Evolutionary conservation across 1,140 invertebrate genomes (phyloP).

Genomic region (Pseudomyrmex sp.): DNA sequence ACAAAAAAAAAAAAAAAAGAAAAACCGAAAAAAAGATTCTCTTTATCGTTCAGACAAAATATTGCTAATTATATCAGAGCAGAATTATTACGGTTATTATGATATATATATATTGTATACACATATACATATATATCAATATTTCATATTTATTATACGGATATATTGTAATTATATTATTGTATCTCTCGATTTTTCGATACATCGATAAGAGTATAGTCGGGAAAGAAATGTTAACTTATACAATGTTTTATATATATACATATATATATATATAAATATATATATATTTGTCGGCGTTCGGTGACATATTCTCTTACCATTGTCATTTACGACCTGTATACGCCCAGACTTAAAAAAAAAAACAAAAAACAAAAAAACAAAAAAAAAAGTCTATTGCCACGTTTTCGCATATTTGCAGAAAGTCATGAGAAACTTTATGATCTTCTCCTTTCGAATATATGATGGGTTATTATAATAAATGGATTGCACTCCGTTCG

Average conservation of each 20-base stretch:
- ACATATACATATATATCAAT: slow-evolving; percentile 68
- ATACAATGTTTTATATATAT: slow-evolving; percentile 71
- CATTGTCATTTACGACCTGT: slow-evolving; percentile 64
- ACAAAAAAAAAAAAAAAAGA: neutral
- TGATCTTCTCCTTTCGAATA: slow-evolving; percentile 67
- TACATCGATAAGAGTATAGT: slow-evolving; percentile 68
- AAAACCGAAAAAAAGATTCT: slow-evolving; percentile 60
- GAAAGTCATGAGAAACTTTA: slow-evolving; percentile 46
- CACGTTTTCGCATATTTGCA: slow-evolving; percentile 66
- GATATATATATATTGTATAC: slow-evolving; percentile 54
- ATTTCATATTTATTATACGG: slow-evolving; percentile 77
- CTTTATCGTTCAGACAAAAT: slow-evolving; percentile 64
- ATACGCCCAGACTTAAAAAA: slow-evolving; percentile 34
- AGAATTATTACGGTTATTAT: slow-evolving; percentile 57
- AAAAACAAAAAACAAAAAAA: neutral
- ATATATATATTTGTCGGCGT: slow-evolving; percentile 69
- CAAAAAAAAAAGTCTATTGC: slow-evolving; percentile 51
- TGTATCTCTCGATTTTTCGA: slow-evolving; percentile 67
- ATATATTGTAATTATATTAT: slow-evolving; percentile 75
- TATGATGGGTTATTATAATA: slow-evolving; percentile 67
- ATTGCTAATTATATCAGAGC: slow-evolving; percentile 68
- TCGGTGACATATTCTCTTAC: slow-evolving; percentile 65
- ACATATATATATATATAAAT: slow-evolving; percentile 53
- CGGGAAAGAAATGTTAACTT: slow-evolving; percentile 64
- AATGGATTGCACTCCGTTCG: slow-evolving; percentile 68